phyloP scores from a whole-genome alignment of 2,888 invertebrate genomes.

The Auanema sp. region DNA sequence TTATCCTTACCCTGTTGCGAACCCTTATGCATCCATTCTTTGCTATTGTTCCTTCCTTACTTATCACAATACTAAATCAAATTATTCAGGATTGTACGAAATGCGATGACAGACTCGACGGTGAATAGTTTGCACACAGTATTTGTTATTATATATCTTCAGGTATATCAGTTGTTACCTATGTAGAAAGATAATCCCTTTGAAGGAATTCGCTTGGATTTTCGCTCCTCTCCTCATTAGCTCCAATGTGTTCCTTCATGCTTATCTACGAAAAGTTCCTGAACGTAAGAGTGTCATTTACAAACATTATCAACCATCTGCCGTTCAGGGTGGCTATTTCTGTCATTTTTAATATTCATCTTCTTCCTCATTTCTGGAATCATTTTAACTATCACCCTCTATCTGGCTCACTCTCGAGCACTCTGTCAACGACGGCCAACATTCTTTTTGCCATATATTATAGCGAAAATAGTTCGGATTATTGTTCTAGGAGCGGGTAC shows the following conservation, averaged over 20 bases:
- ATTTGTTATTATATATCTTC: slow-evolving; percentile 43
- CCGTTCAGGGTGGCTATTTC: slow-evolving; percentile 28
- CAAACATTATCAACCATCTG: not conserved
- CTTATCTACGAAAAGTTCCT: slow-evolving; percentile 31
- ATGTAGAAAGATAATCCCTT: not conserved
- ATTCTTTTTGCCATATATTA: slow-evolving; percentile 36
- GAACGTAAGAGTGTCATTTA: slow-evolving; percentile 6
- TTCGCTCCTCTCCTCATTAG: slow-evolving; percentile 37
- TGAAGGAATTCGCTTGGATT: slow-evolving; percentile 42
- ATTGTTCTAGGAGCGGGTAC: slow-evolving; percentile 19
- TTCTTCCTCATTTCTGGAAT: slow-evolving; percentile 37
- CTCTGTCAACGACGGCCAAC: slow-evolving; percentile 22
- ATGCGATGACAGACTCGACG: slow-evolving; percentile 29
- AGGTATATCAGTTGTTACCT: slow-evolving; percentile 20
- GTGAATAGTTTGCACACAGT: slow-evolving; percentile 42
- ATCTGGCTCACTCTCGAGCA: slow-evolving; percentile 32
- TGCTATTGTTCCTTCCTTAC: no score
- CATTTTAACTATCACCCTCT: slow-evolving; percentile 26
- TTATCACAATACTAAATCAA: no score
- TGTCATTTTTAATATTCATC: slow-evolving; percentile 28
- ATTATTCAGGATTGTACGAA: slow-evolving; percentile 3
- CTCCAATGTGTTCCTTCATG: slow-evolving; percentile 40
- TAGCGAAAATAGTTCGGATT: slow-evolving; percentile 25
- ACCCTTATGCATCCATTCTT: no score
- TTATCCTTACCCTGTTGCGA: no score